These are phyloP conservation scores for Catonia carolina DNA, from an alignment of 2,888 invertebrate species.

Conservation along the genomic window DNA sequence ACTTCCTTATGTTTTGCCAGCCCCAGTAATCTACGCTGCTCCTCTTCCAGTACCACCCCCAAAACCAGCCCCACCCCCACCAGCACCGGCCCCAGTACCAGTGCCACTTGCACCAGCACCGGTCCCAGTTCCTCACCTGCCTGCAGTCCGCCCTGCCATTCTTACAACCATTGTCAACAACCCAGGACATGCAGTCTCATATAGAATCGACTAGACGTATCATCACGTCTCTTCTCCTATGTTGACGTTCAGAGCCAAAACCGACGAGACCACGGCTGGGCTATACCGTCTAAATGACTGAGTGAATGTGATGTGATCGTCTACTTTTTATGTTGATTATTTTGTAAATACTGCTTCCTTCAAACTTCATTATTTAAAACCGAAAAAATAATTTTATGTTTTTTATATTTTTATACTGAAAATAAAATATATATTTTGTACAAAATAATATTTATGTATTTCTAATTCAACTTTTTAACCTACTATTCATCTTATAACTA, in stretches of 20 bases:
- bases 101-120: slow-evolving; percentile 41
- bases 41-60: slow-evolving; percentile 22
- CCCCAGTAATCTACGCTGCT: slow-evolving; percentile 23
- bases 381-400: too few species aligned
- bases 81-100: slow-evolving; percentile 36
- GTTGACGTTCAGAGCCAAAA: slow-evolving; percentile 28
- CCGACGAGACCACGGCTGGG: slow-evolving; percentile 32
- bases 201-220: slow-evolving; percentile 41
- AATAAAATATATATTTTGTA: too few species aligned
- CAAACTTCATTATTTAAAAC: too few species aligned
- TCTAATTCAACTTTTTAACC: too few species aligned
- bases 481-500: too few species aligned
- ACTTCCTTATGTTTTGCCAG: slow-evolving; percentile 24
- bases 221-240: neutral
- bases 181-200: slow-evolving; percentile 44
- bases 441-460: too few species aligned
- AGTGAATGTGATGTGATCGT: neutral
- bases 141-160: slow-evolving; percentile 37
- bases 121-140: slow-evolving; percentile 32
- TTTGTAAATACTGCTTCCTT: too few species aligned
- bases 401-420: too few species aligned
- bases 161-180: slow-evolving; percentile 42
- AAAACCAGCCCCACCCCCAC: slow-evolving; percentile 25
- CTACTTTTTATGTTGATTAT: too few species aligned
- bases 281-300: slow-evolving; percentile 22